Base-by-base conservation (phyloP, 2,888 invertebrate genomes). In the Andrena praecox region DNA sequence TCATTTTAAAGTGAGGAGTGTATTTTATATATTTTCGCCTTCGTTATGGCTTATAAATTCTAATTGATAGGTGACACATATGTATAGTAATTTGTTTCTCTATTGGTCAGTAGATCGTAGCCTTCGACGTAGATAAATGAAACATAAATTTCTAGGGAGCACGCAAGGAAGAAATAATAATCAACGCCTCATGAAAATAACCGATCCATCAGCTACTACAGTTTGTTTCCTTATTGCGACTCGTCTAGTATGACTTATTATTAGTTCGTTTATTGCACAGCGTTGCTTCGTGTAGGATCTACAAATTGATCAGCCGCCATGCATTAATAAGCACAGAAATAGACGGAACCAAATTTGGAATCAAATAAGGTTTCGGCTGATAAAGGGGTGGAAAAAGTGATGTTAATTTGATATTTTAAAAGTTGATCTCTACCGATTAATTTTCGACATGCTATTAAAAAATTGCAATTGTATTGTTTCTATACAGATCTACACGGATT, bases 401-500 rank as follows among this genome's bases (percentile, higher is more conserved):
- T 16, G 8, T n/a, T 33, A 8, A 33, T 3, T n/a, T 29, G n/a
- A n/a, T 60, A 4, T 27, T 27, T 24, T 56, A 12, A 24, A 12
- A 12, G 27, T 10, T 10, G 1, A 12, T 27, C 20, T 56, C 27
- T 27, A 27, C 0, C 12, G 2, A 56, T 56, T 56, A 56, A 56
- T 59, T 27, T 59, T 56, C 5, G 56, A 6, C n/a, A 20, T n/a
- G n/a, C 5, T 31, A 29, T 6, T 60, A 33, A 33, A n/a, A 62
- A 20, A 33, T 10, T 68, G 5, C 8, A 33, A 48, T 35, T 42
- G 0, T 63, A 8, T 71, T 33, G 6, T 63, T 60, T 77, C 20
- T 54, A 10, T 27, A 8, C 59, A 99, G 99, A 98, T 99, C 92
- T 99, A 99, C 95, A 99, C 99, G 76, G 99, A 99, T 95, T 99